Percentiles rank a stretch among this genome's conserved stretches.
These are phyloP conservation scores for Toxotes chatareus DNA, from an alignment of 2,113 vertebrate genomes.

Conservation along the genomic window DNA sequence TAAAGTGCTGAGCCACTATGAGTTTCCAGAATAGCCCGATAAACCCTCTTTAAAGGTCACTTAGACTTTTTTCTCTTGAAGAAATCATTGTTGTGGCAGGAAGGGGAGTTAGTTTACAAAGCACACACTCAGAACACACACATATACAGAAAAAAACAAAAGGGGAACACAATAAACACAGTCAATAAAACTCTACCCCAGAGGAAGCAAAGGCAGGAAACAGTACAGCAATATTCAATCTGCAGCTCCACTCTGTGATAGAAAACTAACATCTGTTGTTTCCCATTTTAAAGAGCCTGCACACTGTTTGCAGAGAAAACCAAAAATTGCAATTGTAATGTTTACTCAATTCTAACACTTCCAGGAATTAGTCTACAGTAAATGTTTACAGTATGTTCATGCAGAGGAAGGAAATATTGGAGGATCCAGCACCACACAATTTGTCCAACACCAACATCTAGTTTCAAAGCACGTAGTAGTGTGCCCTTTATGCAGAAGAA, in stretches of 20 bases:
- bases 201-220: slow-evolving; percentile 12
- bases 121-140: neutral
- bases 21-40: neutral
- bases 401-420: too few species aligned
- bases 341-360: slow-evolving; percentile 8
- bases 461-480: neutral
- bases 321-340: neutral
- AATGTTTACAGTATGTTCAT: neutral
- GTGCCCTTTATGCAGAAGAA: neutral
- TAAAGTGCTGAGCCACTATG: neutral
- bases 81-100: neutral
- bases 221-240: slow-evolving; percentile 20
- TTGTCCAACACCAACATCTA: neutral
- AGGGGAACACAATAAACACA: slow-evolving; percentile 21
- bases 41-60: neutral
- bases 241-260: slow-evolving; percentile 29
- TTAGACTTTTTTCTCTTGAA: neutral
- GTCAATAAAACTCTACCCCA: slow-evolving; percentile 11
- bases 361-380: neutral
- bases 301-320: slow-evolving; percentile 12
- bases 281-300: neutral
- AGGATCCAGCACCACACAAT: neutral
- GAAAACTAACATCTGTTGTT: slow-evolving; percentile 37
- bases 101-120: neutral
- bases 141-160: slow-evolving; percentile 18